These are phyloP conservation scores for Danaus melanippus DNA, from an alignment of 1,140 invertebrate genomes.

Conservation along the genomic window DNA sequence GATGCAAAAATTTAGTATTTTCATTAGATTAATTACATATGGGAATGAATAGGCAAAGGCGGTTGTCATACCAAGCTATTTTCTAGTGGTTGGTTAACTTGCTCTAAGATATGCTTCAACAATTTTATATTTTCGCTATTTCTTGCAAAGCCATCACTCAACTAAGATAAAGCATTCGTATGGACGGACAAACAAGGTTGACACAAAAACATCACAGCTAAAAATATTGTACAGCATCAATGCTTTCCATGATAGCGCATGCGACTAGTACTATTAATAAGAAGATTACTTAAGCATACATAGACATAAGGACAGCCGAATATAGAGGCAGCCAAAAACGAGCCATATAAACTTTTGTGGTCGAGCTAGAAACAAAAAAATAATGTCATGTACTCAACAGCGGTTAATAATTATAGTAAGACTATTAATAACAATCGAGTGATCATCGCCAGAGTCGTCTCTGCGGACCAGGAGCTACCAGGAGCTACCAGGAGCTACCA, in stretches of 20 bases:
- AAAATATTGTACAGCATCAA: slow-evolving; percentile 24
- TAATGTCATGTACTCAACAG: slow-evolving; percentile 57
- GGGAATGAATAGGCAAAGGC: too few relatives aligned
- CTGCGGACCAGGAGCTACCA: slow-evolving; percentile 12
- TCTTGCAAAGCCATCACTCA: too few relatives aligned
- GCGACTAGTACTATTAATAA: slow-evolving; percentile 55
- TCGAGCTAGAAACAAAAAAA: slow-evolving; percentile 66
- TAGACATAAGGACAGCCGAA: slow-evolving; percentile 68
- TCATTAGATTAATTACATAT: too few relatives aligned
- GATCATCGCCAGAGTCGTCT: slow-evolving; percentile 15
- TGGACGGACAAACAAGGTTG: slow-evolving; percentile 55
- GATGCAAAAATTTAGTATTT: too few relatives aligned
- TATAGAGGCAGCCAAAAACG: slow-evolving; percentile 69
- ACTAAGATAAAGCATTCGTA: slow-evolving; percentile 34
- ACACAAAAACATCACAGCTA: slow-evolving; percentile 25
- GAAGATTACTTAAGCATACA: slow-evolving; percentile 65
- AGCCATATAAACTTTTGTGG: slow-evolving; percentile 69
- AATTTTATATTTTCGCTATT: too few relatives aligned
- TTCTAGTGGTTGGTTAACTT: too few relatives aligned
- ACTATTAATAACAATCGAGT: slow-evolving; percentile 18
- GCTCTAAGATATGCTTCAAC: too few relatives aligned
- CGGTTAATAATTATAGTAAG: slow-evolving; percentile 32
- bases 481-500: too few relatives aligned
- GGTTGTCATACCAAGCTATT: too few relatives aligned
- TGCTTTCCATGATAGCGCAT: slow-evolving; percentile 34